A percentile compares a stretch with the other conserved stretches of the same genome.
phyloP scores from a whole-genome alignment of 2,888 invertebrate species.

The Leptarthrus brevirostris region DNA sequence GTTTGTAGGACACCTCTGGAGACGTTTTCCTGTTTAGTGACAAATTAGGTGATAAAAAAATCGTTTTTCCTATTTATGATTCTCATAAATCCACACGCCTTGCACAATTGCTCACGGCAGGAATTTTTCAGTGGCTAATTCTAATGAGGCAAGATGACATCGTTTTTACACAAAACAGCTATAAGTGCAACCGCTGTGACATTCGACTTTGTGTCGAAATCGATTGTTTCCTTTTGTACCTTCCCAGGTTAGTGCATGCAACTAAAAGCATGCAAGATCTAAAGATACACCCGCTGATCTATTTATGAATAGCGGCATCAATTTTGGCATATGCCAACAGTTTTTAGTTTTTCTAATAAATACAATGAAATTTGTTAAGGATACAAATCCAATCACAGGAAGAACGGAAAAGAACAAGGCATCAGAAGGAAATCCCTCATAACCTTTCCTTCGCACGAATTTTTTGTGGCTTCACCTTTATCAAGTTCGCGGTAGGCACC shows the following conservation, averaged over 20 bases:
- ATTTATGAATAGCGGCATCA: not conserved
- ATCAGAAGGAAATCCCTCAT: slow-evolving; percentile 17
- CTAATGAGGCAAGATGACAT: slow-evolving; percentile 24
- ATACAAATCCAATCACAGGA: not conserved
- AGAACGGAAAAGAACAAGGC: not conserved
- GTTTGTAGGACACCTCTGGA: not conserved
- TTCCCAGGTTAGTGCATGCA: not conserved
- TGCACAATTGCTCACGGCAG: slow-evolving; percentile 2
- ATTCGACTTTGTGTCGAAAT: not conserved
- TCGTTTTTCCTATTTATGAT: slow-evolving; percentile 6
- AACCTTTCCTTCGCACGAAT: slow-evolving; percentile 37
- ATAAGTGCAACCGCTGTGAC: slow-evolving; percentile 20
- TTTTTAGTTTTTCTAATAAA: not conserved
- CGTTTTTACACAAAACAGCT: not conserved
- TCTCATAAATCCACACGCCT: not conserved
- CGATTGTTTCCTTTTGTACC: not conserved
- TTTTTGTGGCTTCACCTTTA: slow-evolving; percentile 30
- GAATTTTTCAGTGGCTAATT: slow-evolving; percentile 21
- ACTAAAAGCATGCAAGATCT: too few species aligned
- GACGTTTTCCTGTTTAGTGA: not conserved
- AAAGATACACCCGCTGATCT: not conserved
- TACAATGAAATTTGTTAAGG: not conserved
- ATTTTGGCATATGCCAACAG: not conserved
- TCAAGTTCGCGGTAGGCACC: slow-evolving; percentile 38
- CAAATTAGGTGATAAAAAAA: not conserved